Conservation (phyloP, 1,140 invertebrate species). For the Anoplolepis gracilipes region DNA sequence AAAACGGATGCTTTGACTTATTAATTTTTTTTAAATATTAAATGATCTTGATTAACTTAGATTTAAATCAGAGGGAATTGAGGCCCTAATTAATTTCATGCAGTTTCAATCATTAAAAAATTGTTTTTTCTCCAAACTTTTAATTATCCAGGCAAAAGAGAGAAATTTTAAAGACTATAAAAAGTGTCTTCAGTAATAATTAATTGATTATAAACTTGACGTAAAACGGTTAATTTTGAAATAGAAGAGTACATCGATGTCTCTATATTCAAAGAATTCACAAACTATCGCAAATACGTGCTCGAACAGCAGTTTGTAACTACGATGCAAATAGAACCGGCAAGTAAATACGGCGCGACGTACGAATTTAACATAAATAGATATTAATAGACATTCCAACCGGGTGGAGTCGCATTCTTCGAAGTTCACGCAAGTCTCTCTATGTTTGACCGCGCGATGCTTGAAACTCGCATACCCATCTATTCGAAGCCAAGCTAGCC, state of each 20-base stretch:
- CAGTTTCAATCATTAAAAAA: neutral
- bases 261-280: neutral
- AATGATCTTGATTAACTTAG: neutral
- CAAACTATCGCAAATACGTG: neutral
- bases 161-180: neutral
- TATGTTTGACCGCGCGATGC: constrained; percentile 20
- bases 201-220: too few species aligned
- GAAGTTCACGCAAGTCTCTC: constrained; percentile 14
- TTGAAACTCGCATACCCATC: neutral
- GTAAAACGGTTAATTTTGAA: too few species aligned
- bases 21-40: constrained; percentile 4
- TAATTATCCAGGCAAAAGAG: neutral
- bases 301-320: neutral
- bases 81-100: neutral
- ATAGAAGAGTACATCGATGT: neutral
- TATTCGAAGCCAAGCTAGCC: neutral
- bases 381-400: constrained; percentile 58
- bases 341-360: constrained; percentile 34
- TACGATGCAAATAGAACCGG: constrained; percentile 35
- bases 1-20: neutral
- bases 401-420: constrained; percentile 52
- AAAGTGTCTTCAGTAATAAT: neutral
- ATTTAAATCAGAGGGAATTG: neutral
- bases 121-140: neutral
- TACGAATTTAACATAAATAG: constrained; percentile 59